Evolutionary conservation across 92 coral and sea anemone species (phyloP), one percentile per base, ranked within the genome.

Genomic region (Heliopora coerulea): DNA sequence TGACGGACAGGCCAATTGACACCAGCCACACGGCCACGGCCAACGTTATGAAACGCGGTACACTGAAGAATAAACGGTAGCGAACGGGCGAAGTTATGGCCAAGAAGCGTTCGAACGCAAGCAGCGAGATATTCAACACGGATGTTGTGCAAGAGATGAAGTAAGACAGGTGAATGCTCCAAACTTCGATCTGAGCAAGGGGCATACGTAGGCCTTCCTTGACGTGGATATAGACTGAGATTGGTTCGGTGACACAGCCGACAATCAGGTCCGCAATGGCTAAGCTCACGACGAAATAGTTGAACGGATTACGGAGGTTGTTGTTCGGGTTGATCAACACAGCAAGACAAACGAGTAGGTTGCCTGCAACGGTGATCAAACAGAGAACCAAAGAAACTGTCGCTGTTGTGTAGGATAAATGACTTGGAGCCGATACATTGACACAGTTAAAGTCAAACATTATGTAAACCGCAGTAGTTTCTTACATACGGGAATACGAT

Each of bases 81-180:
- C 76, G 72, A 25, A 78, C n/a, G 0, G 84, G 86, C n/a, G 86
- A 82, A 26, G 76, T 65, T 15, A 86, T 80, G 8, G 86, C 90
- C 31, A 86, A 3, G 63, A 78, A 86, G 67, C 90, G 62, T 23
- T 86, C 90, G n/a, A 86, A 73, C 13, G 81, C 83, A 15, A 86
- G 78, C 3, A 79, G 78, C 15, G 79, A 79, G 30, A 86, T 75
- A 31, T 82, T 79, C 56, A 86, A 52, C 24, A 82, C 81, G 8
- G 90, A 86, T 17, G 90, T 74, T 8, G 86, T 86, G 25, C 86
- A 82, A 0, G 86, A 86, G 42, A 86, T 74, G 75, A 82, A 82
- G 41, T 82, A 86, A 8, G 68, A 65, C 74, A 82, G 72, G 27
- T 86, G 90, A 34, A 79, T 79, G 63, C 62, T 49, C 10, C 30